These are phyloP conservation scores for Actinernus sp. DNA, from an alignment of 92 coral and sea anemone genomes.

Conservation along the genomic window DNA sequence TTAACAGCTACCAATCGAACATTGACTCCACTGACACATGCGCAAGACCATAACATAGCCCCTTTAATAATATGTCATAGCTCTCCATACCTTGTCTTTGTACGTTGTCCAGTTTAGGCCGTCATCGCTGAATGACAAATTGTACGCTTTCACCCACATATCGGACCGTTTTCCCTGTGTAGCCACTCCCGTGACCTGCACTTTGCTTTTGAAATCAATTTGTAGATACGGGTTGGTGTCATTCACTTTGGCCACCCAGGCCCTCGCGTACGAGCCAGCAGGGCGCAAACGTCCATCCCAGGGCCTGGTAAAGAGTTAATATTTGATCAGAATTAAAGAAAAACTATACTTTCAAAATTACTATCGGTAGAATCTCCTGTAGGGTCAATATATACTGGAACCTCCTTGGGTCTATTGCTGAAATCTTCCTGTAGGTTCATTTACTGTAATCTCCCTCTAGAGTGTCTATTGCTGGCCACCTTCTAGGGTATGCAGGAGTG, in stretches of 20 bases:
- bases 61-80: not conserved
- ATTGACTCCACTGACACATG: too few relatives aligned
- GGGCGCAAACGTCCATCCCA: conserved; percentile 8
- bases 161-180: conserved; percentile 14
- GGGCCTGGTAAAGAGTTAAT: not conserved
- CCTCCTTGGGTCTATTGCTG: too few relatives aligned
- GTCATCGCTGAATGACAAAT: not conserved
- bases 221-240: conserved; percentile 14
- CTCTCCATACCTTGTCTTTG: not conserved
- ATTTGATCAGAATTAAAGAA: too few relatives aligned
- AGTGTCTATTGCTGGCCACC: too few relatives aligned
- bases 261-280: not conserved
- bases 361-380: too few relatives aligned
- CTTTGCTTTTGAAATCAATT: conserved; percentile 17
- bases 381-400: too few relatives aligned
- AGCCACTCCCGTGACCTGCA: conserved; percentile 19
- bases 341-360: too few relatives aligned
- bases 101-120: not conserved
- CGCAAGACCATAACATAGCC: too few relatives aligned
- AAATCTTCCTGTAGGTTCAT: too few relatives aligned
- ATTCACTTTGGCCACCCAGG: not conserved
- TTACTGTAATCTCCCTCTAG: too few relatives aligned
- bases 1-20: too few relatives aligned
- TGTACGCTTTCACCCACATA: not conserved
- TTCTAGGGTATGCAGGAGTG: too few relatives aligned